Evolutionary conservation across 2,113 vertebrate species (phyloP), one percentile per base, ranked within the genome.

Genomic region (Pyrgilauda ruficollis): DNA sequence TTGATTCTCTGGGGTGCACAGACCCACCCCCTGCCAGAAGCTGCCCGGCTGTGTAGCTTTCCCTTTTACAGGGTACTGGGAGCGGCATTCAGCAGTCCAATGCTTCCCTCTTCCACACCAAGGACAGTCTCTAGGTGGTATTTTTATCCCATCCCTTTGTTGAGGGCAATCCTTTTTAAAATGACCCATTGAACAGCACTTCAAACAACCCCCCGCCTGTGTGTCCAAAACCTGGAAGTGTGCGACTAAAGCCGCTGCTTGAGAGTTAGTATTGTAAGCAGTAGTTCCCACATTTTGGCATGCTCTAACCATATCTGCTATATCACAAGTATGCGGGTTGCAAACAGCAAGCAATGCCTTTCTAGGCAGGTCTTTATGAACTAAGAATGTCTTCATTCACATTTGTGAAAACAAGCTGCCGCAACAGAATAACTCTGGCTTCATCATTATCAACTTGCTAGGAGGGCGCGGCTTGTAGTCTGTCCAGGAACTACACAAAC

Each of bases 11-110:
- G 2, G 70, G 41, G 10, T 1, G 1, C 0, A 2, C 2, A 2
- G 33, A n/a, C 41, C 13, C 2, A 0, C 18, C 31, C 10, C 23
- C 31, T 2, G 1, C 10, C 1, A 1, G 39, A 56, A 21, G 23
- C 26, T 56, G 44, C 18, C 39, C 4, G 1, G 31, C 41, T 21
- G 39, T 12, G 24, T 44, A 44, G 31, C 23, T 26, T n/a, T 56
- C 13, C 17, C 17, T 74, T 56, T 74, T 11, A 9, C 10, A 21
- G 18, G 41, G 13, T 44, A 21, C 17, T 3, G 6, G 4, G 13
- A n/a, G 13, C 4, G 0, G 31, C 70, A 44, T 7, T 74, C 70
- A 56, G 39, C 41, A 44, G 53, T 31, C 31, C 18, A 74, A 9
- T n/a, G 24, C 13, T 27, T 44, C 31, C 70, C 18, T 56, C 52